These are phyloP conservation scores for Aphelocoma coerulescens DNA, from an alignment of 2,113 vertebrate genomes.

Conservation along the genomic window DNA sequence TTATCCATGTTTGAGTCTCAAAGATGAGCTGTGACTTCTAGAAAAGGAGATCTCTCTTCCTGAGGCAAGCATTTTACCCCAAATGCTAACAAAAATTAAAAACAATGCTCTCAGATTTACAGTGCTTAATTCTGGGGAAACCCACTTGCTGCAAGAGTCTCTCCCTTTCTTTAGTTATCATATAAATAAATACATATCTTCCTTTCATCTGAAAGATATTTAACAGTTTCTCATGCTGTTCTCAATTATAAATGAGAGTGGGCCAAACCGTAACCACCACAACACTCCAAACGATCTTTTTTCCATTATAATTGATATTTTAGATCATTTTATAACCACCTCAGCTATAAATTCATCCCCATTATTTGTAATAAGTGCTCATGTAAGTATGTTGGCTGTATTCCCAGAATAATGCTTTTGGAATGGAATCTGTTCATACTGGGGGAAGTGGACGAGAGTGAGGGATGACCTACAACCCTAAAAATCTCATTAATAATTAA, in stretches of 20 bases:
- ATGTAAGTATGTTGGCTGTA: slow-evolving; percentile 16
- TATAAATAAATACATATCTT: background rate
- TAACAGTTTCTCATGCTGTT: background rate
- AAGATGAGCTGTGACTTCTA: background rate
- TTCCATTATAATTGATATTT: slow-evolving; percentile 51
- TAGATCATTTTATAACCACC: slow-evolving; percentile 12
- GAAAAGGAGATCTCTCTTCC: background rate
- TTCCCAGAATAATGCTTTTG: slow-evolving; percentile 57
- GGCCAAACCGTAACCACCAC: background rate
- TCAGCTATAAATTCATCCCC: slow-evolving; percentile 41
- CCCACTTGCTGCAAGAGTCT: background rate
- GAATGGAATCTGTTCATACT: background rate
- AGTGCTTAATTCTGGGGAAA: background rate
- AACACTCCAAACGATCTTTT: background rate
- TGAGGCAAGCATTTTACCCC: background rate
- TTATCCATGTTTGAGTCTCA: background rate
- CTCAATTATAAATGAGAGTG: slow-evolving; percentile 27
- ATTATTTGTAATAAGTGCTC: slow-evolving; percentile 52
- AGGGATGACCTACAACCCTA: background rate
- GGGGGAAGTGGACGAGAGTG: background rate
- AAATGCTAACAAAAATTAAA: background rate
- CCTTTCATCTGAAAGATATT: background rate
- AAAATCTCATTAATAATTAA: slow-evolving; percentile 15
- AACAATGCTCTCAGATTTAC: background rate
- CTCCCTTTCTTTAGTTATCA: background rate